Conservation (phyloP, 2,888 invertebrate genomes). For the Lumbricus terrestris region DNA sequence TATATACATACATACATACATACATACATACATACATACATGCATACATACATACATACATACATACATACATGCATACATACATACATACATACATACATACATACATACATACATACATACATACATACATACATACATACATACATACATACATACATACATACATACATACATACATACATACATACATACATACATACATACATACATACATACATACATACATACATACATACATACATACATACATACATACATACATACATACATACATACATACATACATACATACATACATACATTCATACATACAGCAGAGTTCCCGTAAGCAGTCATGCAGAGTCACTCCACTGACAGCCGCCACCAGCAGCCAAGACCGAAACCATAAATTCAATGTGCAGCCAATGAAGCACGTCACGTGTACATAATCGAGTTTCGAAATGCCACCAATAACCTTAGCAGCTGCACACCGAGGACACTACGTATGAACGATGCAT, state of each 20-base stretch:
- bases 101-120: constrained; percentile 19
- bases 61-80: too few species aligned
- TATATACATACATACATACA: too few species aligned
- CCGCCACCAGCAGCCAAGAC: background rate
- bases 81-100: constrained; percentile 17
- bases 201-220: too few species aligned
- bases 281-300: too few species aligned
- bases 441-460: background rate
- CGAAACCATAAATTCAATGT: background rate
- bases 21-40: too few species aligned
- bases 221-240: too few species aligned
- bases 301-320: too few species aligned
- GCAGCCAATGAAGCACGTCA: background rate
- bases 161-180: too few species aligned
- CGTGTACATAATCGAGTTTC: background rate
- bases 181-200: too few species aligned
- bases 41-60: too few species aligned
- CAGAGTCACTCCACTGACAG: background rate
- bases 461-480: background rate
- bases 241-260: too few species aligned
- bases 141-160: background rate
- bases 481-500: background rate
- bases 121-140: constrained; percentile 14
- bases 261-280: too few species aligned
- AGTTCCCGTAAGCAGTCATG: background rate